phyloP scores from a whole-genome alignment of 2,797 vertebrate genomes.

The Sorex maritimensis region DNA sequence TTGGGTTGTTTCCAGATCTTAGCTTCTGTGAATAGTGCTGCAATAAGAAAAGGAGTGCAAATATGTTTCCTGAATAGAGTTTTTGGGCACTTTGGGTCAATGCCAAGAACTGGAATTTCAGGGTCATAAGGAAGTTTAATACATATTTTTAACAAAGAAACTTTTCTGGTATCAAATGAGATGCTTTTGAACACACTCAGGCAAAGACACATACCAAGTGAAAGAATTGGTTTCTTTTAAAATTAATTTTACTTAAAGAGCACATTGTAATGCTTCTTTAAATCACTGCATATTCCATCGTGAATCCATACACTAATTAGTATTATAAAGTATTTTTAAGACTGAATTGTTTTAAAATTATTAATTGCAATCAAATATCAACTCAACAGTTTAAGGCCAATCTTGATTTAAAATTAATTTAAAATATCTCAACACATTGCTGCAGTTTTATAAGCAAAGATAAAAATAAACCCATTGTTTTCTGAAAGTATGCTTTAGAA shows the following conservation, averaged over 20 bases:
- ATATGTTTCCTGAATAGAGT: no score
- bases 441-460: neutral
- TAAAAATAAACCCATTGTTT: neutral
- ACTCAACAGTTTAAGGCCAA: neutral
- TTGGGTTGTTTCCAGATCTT: no score
- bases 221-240: neutral
- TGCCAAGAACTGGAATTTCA: no score
- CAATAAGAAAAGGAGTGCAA: no score
- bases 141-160: neutral
- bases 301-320: neutral
- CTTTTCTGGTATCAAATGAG: neutral
- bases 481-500: neutral
- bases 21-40: no score
- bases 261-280: neutral
- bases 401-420: no score
- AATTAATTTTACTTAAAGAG: neutral
- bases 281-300: neutral
- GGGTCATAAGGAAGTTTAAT: no score
- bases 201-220: neutral
- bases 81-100: no score
- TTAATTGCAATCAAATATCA: slow-evolving; percentile 10
- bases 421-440: no score
- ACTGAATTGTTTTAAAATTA: neutral
- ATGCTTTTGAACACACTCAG: neutral
- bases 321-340: neutral